Evolutionary conservation across 2,888 invertebrate species (phyloP).

Genomic region (Acanthopleura granulata): DNA sequence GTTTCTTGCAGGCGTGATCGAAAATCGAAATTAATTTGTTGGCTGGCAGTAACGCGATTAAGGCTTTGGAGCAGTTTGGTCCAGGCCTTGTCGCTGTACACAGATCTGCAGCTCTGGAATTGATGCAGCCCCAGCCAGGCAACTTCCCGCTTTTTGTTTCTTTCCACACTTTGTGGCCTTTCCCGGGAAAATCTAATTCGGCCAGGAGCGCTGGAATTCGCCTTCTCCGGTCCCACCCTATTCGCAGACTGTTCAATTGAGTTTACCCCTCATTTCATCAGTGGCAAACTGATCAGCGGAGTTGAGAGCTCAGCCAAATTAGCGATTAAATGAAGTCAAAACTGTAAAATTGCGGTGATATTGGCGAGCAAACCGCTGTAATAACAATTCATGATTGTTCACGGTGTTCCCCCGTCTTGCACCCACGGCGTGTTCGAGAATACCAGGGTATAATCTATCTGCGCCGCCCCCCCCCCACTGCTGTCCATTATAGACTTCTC

Average conservation of each 20-base stretch:
- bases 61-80: not conserved
- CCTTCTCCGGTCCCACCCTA: not conserved
- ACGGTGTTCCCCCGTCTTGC: not conserved
- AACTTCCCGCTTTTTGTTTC: conserved; percentile 14
- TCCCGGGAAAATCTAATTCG: conserved; percentile 2
- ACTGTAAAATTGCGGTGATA: not conserved
- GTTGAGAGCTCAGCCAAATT: conserved; percentile 3
- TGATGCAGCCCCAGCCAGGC: not conserved
- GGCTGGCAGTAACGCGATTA: conserved; percentile 18
- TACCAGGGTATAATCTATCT: too few species aligned
- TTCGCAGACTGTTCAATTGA: conserved; percentile 3
- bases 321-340: conserved; percentile 16
- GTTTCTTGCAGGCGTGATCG: conserved; percentile 6
- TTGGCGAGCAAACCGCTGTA: not conserved
- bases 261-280: conserved; percentile 19
- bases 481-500: too few species aligned
- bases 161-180: not conserved
- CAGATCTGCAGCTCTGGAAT: not conserved
- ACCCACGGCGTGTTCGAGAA: not conserved
- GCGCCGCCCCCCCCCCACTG: too few species aligned
- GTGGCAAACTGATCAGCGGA: not conserved
- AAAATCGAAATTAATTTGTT: conserved; percentile 20
- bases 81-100: not conserved
- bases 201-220: not conserved
- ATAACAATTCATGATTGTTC: not conserved